These are phyloP conservation scores for Riparia riparia DNA, from an alignment of 2,113 vertebrate species.

Conservation along the genomic window DNA sequence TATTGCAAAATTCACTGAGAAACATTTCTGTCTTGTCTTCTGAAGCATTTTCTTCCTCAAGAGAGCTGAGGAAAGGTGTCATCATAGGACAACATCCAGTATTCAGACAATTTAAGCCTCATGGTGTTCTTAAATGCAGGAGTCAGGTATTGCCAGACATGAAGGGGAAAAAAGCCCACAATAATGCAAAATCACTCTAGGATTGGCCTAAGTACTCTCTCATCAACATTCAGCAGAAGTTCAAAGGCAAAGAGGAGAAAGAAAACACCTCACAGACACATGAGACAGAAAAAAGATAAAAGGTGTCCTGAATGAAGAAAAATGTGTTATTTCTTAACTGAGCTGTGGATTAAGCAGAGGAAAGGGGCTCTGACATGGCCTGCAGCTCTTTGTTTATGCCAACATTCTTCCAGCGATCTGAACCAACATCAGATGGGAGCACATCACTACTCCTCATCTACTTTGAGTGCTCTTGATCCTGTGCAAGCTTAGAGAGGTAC, in stretches of 20 bases:
- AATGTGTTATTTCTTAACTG: slow-evolving; percentile 45
- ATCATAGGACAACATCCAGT: not conserved
- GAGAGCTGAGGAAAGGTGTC: not conserved
- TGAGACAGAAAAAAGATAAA: slow-evolving; percentile 38
- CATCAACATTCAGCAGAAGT: slow-evolving; percentile 40
- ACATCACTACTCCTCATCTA: not conserved
- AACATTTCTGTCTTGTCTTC: not conserved
- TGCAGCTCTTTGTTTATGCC: slow-evolving; percentile 47
- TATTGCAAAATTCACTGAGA: not conserved
- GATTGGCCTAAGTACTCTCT: not conserved
- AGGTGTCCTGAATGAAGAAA: slow-evolving; percentile 36
- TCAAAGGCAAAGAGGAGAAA: not conserved
- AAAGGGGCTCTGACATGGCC: slow-evolving; percentile 9
- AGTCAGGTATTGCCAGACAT: not conserved
- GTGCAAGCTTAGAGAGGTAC: not conserved
- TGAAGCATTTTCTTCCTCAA: not conserved
- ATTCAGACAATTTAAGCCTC: not conserved
- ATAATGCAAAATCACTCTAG: not conserved
- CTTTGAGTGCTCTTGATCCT: not conserved
- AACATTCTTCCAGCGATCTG: slow-evolving; percentile 16
- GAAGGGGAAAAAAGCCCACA: not conserved
- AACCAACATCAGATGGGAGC: not conserved
- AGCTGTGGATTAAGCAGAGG: not conserved
- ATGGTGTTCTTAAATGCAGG: not conserved
- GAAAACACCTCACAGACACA: slow-evolving; percentile 5